Percentiles rank a stretch among this genome's conserved stretches.
Conservation (phyloP, 2,797 vertebrate genomes). For the Menidia menidia region DNA sequence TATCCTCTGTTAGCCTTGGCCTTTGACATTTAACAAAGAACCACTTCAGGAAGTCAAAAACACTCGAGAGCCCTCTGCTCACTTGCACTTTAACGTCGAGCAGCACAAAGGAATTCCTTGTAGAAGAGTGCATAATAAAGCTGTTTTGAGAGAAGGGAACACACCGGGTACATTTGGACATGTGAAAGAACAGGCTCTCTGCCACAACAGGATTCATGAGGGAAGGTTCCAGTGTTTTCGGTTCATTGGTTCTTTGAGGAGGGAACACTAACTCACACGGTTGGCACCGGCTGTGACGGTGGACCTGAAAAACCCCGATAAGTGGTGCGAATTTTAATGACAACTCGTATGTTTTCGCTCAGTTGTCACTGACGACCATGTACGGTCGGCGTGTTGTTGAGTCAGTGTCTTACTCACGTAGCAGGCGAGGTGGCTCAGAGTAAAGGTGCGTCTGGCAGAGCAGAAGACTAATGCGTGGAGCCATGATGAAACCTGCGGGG, state of each 20-base stretch:
- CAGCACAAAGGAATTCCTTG: not conserved
- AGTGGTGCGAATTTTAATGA: conserved; percentile 30
- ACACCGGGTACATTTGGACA: conserved; percentile 1
- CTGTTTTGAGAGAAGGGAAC: not conserved
- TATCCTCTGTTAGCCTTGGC: conserved; percentile 42
- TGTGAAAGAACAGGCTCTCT: conserved; percentile 1
- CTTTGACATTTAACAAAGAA: conserved; percentile 72
- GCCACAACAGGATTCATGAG: not conserved
- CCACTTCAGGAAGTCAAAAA: conserved; percentile 63
- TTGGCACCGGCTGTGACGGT: not conserved
- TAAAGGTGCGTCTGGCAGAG: conserved; percentile 5
- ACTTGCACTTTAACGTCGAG: not conserved
- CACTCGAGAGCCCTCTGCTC: not conserved
- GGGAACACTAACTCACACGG: not conserved
- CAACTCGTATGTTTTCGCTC: conserved; percentile 1
- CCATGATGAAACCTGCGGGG: not conserved
- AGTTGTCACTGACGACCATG: not conserved
- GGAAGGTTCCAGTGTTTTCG: conserved; percentile 2
- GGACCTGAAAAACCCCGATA: conserved; percentile 4
- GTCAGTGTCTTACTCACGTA: conserved; percentile 15
- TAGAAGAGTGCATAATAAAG: not conserved
- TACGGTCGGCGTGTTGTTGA: conserved; percentile 7
- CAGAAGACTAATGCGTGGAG: not conserved
- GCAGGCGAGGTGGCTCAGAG: not conserved
- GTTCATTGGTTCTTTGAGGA: not conserved